Evolutionary conservation across 2,888 invertebrate genomes (phyloP).

Genomic region (Arge pagana): DNA sequence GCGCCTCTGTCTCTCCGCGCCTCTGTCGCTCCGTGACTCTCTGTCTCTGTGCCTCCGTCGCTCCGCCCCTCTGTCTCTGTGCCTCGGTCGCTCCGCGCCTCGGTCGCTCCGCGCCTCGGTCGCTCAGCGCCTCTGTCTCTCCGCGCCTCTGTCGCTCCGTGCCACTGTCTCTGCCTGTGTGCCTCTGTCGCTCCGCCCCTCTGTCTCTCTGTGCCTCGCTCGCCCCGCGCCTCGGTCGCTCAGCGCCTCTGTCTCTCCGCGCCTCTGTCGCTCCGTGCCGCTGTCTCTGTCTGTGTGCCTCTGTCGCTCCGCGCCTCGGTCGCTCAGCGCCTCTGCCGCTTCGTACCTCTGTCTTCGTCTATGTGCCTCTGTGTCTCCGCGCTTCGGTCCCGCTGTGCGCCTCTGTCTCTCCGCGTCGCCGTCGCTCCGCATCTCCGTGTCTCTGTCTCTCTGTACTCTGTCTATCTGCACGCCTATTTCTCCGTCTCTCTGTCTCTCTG

Average conservation of each 20-base stretch:
- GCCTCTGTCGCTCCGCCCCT: neutral
- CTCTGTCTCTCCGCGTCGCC: conserved; percentile 9
- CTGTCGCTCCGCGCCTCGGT: neutral
- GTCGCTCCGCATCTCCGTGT: neutral
- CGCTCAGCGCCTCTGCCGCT: neutral
- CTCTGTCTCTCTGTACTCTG: neutral
- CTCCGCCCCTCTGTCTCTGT: conserved; percentile 1
- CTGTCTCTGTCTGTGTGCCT: neutral
- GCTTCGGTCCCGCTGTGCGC: conserved; percentile 13
- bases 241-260: neutral
- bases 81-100: conserved; percentile 30
- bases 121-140: neutral
- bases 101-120: conserved; percentile 28
- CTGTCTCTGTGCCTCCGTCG: conserved; percentile 8
- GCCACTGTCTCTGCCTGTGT: neutral
- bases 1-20: neutral
- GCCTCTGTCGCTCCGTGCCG: neutral
- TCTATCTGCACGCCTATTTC: neutral
- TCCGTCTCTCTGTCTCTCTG: conserved; percentile 7
- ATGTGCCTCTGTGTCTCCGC: neutral
- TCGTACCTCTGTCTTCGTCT: neutral
- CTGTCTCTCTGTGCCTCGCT: conserved; percentile 6
- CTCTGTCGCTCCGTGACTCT: conserved; percentile 12
- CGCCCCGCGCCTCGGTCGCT: neutral
- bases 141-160: conserved; percentile 7